Evolutionary conservation across 2,113 vertebrate species (phyloP), one percentile per base, ranked within the genome.

Genomic region (Ammodytes marinus): DNA sequence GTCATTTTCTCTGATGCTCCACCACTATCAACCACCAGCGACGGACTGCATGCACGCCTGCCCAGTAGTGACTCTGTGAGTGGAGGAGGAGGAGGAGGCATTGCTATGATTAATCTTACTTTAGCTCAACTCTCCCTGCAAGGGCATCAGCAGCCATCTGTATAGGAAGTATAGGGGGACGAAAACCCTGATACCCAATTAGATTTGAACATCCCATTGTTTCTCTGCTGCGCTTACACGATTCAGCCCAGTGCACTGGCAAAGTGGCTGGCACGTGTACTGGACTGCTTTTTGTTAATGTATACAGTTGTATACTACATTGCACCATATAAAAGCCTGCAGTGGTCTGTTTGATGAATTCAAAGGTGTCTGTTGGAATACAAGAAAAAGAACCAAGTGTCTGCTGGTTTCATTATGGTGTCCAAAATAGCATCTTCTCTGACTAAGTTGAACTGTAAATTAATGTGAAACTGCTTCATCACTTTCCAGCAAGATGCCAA

Each of bases 81-180:
- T 77, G 76, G 69, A 88, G 66, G 79, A 85, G 69, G 77, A 74
- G 76, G 69, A 88, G 66, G 79, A 85, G 69, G 86, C 81, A 54
- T 50, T 3, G 64, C 63, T 68, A 63, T 79, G 86, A 92, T 91
- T 73, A 79, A 88, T 91, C 74, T 73, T 1, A 42, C 68, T 87
- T 88, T 91, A 27, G 74, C 69, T 86, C 83, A 83, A 80, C 82
- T 77, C 74, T 76, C 70, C 54, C 47, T 87, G 81, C 69, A 86
- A 91, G 84, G 87, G 91, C 87, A 89, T 86, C 82, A 86, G 74
- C 81, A 85, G 67, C 87, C 87, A 89, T 86, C 86, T 92, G 84
- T 65, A 27, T 27, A 81, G 82, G 78, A 79, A 77, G 55, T 40
- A 43, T 40, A 43, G 53, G n/a, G 27, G 27, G 27, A 27, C 27